Base-by-base conservation (phyloP, 2,113 vertebrate species). In the Neomonachus schauinslandi region DNA sequence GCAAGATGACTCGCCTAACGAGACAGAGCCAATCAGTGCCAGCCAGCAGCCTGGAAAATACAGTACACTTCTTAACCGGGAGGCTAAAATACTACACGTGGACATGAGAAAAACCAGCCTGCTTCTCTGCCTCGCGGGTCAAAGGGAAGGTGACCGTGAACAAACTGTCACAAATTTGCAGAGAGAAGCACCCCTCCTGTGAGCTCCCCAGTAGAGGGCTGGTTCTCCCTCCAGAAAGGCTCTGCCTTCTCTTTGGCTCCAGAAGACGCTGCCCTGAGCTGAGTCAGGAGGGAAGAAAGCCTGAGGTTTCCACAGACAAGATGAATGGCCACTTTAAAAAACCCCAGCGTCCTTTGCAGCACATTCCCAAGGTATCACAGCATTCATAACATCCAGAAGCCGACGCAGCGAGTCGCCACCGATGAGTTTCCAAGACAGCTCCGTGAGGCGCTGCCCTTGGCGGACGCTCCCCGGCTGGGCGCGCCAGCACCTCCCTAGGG, bases 261-360 rank as follows among this genome's bases (percentile, higher is more conserved):
- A 91, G n/a, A 49, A 61, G 49, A 51, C 0, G 1, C 59, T 18
- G 10, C 33, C 57, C 12, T 46, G 83, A 59, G 51, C 59, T 72
- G 57, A 93, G 81, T 53, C 36, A 69, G 84, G 6, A 86, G 67
- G 31, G 26, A 95, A 33, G 49, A 82, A 46, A 85, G 49, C n/a
- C 51, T 89, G 82, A 77, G 61, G 39, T 85, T 97, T 92, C 83
- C 53, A 79, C 13, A 86, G 94, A 90, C 39, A 63, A 90, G 74
- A 92, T 28, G 63, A 92, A 88, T 9, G 91, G 69, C 21, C 36
- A 63, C 42, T 86, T 83, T 24, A 36, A 15, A 33, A 51, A 71
- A 33, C 19, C 4, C 15, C 21, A 19, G 1, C 0, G 0, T 36
- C n/a, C 31, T 39, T 36, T 12, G 33, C 2, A 85, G 26, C 42